A percentile compares a stretch with the other conserved stretches of the same genome.
These are phyloP conservation scores for Myotis yumanensis DNA, from an alignment of 2,113 vertebrate genomes.

Conservation along the genomic window DNA sequence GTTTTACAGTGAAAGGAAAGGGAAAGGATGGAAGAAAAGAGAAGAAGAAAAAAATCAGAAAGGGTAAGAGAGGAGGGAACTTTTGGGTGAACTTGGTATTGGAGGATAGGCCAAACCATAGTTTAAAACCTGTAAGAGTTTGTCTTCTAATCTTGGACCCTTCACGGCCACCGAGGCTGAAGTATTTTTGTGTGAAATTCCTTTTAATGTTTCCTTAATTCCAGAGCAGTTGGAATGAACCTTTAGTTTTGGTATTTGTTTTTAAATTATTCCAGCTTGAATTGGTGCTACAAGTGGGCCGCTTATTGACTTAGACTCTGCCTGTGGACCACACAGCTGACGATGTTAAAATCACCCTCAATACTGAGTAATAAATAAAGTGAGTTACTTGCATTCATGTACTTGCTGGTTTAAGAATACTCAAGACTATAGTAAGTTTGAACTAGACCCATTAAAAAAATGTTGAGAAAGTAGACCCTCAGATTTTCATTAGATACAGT, in stretches of 20 bases:
- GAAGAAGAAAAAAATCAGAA: background rate
- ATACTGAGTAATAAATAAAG: background rate
- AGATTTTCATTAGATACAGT: background rate
- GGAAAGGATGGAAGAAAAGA: background rate
- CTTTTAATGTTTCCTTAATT: slow-evolving; percentile 13
- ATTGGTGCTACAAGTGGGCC: background rate
- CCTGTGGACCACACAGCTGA: too few species aligned
- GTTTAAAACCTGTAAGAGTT: background rate
- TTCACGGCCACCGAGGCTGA: background rate
- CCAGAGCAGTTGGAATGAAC: background rate
- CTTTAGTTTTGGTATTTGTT: background rate
- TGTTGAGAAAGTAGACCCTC: background rate
- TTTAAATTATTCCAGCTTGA: background rate
- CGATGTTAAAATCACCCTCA: background rate
- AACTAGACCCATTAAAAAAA: background rate
- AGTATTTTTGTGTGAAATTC: background rate
- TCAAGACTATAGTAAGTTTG: background rate
- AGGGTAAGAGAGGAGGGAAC: background rate
- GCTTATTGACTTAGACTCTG: background rate
- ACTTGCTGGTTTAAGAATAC: background rate
- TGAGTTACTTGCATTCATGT: background rate
- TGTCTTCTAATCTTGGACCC: background rate
- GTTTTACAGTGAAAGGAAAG: background rate
- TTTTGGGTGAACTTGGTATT: background rate
- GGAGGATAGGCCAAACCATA: too few species aligned